Evolutionary conservation across 1,140 invertebrate genomes (phyloP).

Genomic region (Heliconius hermathena): DNA sequence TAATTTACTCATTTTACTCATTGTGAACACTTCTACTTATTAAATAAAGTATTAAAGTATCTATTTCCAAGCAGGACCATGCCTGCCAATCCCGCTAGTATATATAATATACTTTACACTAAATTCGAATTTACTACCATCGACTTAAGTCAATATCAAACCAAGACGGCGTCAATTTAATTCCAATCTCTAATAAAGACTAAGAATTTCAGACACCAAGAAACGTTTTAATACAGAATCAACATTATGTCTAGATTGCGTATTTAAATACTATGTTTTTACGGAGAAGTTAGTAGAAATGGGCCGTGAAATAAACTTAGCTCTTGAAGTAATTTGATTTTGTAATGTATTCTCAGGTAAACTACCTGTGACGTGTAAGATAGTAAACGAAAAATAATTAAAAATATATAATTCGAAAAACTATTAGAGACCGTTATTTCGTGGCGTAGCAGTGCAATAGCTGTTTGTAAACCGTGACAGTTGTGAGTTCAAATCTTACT

Average conservation of each 20-base stretch:
- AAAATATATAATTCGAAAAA: background rate
- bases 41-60: too few relatives aligned
- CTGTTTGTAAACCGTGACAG: background rate
- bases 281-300: background rate
- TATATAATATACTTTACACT: too few relatives aligned
- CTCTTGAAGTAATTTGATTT: background rate
- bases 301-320: constrained; percentile 7
- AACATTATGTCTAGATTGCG: background rate
- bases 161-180: background rate
- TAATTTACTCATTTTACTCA: too few relatives aligned
- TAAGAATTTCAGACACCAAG: background rate
- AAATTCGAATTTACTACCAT: background rate
- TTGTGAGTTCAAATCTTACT: too few relatives aligned
- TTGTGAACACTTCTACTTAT: too few relatives aligned
- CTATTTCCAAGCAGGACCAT: too few relatives aligned
- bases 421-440: background rate
- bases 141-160: background rate
- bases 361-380: background rate
- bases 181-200: background rate
- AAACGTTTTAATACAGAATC: constrained; percentile 2
- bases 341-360: background rate
- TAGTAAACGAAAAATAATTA: background rate
- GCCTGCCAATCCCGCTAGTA: too few relatives aligned
- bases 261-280: constrained; percentile 9
- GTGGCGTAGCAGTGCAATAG: background rate